A percentile compares a stretch with the other conserved stretches of the same genome.
phyloP scores from a whole-genome alignment of 2,797 vertebrate genomes.

The Lycodopsis pacificus region DNA sequence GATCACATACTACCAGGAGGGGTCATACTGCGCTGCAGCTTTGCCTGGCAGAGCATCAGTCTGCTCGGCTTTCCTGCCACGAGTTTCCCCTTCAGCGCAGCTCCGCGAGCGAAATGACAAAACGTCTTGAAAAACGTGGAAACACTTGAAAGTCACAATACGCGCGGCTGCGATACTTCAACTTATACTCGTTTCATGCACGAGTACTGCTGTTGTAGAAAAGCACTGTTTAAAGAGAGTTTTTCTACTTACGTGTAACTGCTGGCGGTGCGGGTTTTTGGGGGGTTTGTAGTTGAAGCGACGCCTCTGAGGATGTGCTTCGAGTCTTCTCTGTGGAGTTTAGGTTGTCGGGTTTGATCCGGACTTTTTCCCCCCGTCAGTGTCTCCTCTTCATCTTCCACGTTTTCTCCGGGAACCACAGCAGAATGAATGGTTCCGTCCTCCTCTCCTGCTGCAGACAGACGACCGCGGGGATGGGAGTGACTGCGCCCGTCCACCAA shows the following conservation, averaged over 20 bases:
- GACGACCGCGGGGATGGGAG: conserved; percentile 50
- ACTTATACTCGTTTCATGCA: background rate
- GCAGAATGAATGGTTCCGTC: conserved; percentile 76
- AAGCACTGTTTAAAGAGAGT: background rate
- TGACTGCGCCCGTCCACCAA: conserved; percentile 42
- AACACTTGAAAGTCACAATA: background rate
- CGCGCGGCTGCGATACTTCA: background rate
- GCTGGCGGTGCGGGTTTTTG: conserved; percentile 11
- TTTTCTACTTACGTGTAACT: conserved; percentile 63
- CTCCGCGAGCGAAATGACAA: background rate
- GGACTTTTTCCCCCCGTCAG: conserved; percentile 1
- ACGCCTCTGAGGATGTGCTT: conserved; percentile 6
- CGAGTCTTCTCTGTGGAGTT: background rate
- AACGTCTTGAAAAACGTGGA: conserved; percentile 3
- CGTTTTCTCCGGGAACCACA: conserved; percentile 63
- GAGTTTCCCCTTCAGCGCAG: conserved; percentile 52
- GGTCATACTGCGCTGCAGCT: background rate
- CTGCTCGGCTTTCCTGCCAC: conserved; percentile 66
- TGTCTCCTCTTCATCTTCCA: conserved; percentile 65
- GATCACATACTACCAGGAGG: background rate
- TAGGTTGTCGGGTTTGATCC: background rate
- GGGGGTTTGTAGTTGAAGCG: background rate
- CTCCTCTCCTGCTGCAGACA: conserved; percentile 22
- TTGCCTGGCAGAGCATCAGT: conserved; percentile 46
- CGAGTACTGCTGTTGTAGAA: background rate